Base-by-base conservation (phyloP, 1,140 invertebrate genomes). In the Sarcophaga bullata region DNA sequence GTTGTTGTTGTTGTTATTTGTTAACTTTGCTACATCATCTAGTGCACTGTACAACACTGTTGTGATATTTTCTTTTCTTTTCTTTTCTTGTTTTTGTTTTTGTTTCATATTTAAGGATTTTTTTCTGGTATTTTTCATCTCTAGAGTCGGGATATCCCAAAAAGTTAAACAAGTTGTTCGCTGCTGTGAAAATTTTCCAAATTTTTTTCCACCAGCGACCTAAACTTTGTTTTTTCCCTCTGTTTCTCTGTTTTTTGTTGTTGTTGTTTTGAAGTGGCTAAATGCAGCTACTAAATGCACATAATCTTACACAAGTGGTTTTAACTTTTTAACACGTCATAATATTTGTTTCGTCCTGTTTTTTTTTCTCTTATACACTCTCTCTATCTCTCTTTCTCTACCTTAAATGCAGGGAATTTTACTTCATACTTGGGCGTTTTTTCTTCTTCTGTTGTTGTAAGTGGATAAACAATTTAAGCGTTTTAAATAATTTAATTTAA, bases 281-380 rank as follows among this genome's bases (percentile, higher is more conserved):
- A 37, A 37, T 37, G n/a, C 54, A 58, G 54, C 54, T 58, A 58
- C 54, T 58, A 58, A 58, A 58, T 58, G 54, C 54, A 58, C 54
- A 58, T 58, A 58, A 58, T 58, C 54, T 58, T 58, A 58, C 54
- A 58, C 54, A 58, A 58, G 54, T 58, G 54, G 54, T 58, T 58
- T 58, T 58, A 58, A 58, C 54, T 58, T 58, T 58, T 58, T 58
- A 58, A 58, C 54, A 58, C 54, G 54, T 58, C n/a, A 58, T 58
- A 58, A 58, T 58, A 58, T 58, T 58, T 58, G 54, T 58, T 58
- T 58, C 54, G 13, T 13, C 25, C 25, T 37, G 25, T 37, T 37
- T 37, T 4, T 37, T 37, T 37, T 37, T 37, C 25, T 37, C 25
- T 37, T 4, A 2, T 4, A 37, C 25, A 2, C 25, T 37, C 25